Evolutionary conservation across 2,888 invertebrate species (phyloP).

Genomic region (Oxystoma pomonae): DNA sequence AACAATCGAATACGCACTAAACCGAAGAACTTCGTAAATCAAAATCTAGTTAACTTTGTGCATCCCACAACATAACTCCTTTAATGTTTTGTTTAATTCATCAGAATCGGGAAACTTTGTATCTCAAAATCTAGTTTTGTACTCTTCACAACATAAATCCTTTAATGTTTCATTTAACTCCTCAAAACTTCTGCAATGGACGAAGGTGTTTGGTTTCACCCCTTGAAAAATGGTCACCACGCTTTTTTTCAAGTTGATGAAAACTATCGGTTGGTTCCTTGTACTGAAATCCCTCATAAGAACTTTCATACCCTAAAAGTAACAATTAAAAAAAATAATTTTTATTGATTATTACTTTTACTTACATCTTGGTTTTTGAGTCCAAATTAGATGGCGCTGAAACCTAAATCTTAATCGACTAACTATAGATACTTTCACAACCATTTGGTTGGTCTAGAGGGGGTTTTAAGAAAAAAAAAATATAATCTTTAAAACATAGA

Average conservation of each 20-base stretch:
- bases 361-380: not conserved
- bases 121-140: not conserved
- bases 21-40: too few relatives aligned
- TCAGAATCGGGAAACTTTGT: too few relatives aligned
- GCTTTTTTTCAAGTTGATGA: conserved; percentile 57
- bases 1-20: too few relatives aligned
- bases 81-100: too few relatives aligned
- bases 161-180: conserved; percentile 54
- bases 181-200: conserved; percentile 51
- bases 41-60: too few relatives aligned
- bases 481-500: too few relatives aligned
- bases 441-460: too few relatives aligned
- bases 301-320: conserved; percentile 58
- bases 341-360: not conserved
- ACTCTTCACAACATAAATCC: conserved; percentile 32
- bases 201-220: conserved; percentile 54
- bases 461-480: too few relatives aligned
- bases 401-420: too few relatives aligned
- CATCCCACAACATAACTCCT: too few relatives aligned
- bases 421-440: too few relatives aligned
- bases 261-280: conserved; percentile 54
- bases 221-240: conserved; percentile 56
- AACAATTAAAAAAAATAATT: conserved; percentile 31
- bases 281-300: conserved; percentile 56
- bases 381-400: too few relatives aligned